A percentile compares a stretch with the other conserved stretches of the same genome.
Conservation (phyloP, 1,140 invertebrate species). For the Phenacoccus solenopsis region DNA sequence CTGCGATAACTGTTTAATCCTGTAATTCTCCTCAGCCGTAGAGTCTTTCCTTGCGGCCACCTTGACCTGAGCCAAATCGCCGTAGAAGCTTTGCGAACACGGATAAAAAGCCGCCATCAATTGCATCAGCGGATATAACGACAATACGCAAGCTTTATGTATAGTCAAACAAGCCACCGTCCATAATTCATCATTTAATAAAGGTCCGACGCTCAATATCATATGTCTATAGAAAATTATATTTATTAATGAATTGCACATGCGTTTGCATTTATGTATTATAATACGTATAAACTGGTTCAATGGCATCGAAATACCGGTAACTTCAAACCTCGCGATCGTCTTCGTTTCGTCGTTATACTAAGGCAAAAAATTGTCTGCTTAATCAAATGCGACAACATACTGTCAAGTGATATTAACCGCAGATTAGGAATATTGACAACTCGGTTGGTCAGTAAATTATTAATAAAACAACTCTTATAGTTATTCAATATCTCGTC, state of each 20-base stretch:
- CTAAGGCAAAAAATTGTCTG: not conserved
- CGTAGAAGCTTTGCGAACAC: slow-evolving; percentile 84
- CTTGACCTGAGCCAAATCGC: slow-evolving; percentile 82
- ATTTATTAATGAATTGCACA: no score
- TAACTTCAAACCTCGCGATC: no score
- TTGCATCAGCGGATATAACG: slow-evolving; percentile 68
- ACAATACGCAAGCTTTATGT: slow-evolving; percentile 66
- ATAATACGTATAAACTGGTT: no score
- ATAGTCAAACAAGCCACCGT: slow-evolving; percentile 64
- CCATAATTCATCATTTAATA: slow-evolving; percentile 71
- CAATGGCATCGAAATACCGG: no score
- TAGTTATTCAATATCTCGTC: slow-evolving; percentile 10
- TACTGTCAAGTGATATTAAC: not conserved
- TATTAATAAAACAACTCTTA: not conserved
- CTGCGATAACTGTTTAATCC: slow-evolving; percentile 70
- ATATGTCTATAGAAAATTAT: slow-evolving; percentile 49
- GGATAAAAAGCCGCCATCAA: slow-evolving; percentile 74
- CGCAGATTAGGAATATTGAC: slow-evolving; percentile 18
- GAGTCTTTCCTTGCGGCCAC: slow-evolving; percentile 78
- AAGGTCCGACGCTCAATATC: slow-evolving; percentile 64
- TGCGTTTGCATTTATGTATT: no score
- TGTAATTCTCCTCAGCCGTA: slow-evolving; percentile 61
- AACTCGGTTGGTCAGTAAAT: not conserved
- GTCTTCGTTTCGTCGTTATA: no score
- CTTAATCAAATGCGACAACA: not conserved